phyloP scores from a whole-genome alignment of 2,797 vertebrate species.

The Glyptemys insculpta region DNA sequence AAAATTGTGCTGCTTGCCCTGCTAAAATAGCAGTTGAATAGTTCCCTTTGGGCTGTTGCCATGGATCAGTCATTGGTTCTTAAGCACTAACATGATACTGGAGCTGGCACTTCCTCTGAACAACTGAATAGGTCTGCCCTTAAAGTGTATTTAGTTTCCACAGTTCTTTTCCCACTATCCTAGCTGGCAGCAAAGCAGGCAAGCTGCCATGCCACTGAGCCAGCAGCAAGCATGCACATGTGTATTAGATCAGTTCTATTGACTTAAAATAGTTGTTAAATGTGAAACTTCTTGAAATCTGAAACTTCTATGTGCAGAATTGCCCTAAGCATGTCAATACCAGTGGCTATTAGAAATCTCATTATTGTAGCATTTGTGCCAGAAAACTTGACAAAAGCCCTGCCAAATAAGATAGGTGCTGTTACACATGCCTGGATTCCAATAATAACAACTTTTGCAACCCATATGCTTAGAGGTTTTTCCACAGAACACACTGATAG shows the following conservation, averaged over 20 bases:
- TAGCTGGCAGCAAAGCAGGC: constrained; percentile 58
- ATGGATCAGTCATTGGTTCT: constrained; percentile 47
- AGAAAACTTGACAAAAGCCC: constrained; percentile 63
- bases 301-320: constrained; percentile 74
- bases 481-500: constrained; percentile 54
- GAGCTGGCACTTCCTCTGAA: constrained; percentile 39
- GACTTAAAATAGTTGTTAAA: constrained; percentile 74
- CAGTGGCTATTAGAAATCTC: constrained; percentile 47
- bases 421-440: constrained; percentile 56
- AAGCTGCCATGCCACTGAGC: constrained; percentile 50
- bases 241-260: constrained; percentile 67
- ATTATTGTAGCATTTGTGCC: constrained; percentile 58
- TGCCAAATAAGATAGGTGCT: constrained; percentile 63
- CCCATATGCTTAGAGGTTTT: constrained; percentile 45
- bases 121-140: constrained; percentile 52
- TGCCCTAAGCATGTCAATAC: constrained; percentile 62
- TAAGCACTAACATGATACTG: constrained; percentile 59
- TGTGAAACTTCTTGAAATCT: constrained; percentile 71
- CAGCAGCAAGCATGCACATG: constrained; percentile 36
- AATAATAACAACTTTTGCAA: constrained; percentile 54
- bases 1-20: constrained; percentile 16
- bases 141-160: constrained; percentile 65
- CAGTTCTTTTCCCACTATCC: constrained; percentile 62
- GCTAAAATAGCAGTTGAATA: constrained; percentile 63
- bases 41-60: constrained; percentile 65